Base-by-base conservation (phyloP, 23 tunicate species). In the Aplidium turbinatum region DNA sequence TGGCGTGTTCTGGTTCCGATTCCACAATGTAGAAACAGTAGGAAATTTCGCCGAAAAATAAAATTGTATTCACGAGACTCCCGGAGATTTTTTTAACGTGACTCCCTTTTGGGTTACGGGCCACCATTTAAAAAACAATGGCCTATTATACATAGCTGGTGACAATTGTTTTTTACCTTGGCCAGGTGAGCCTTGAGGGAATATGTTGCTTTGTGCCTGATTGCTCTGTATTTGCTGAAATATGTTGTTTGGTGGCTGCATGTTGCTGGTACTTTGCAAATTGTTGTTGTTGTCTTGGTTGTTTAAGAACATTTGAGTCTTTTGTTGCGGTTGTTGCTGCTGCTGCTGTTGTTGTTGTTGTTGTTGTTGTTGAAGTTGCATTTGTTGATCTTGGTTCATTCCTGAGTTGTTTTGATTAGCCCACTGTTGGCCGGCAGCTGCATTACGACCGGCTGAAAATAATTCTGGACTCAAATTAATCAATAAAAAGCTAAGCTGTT, bases 121-220 rank as follows among this genome's bases (percentile, higher is more conserved):
- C n/a, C n/a, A n/a, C n/a, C n/a, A n/a, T n/a, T n/a, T n/a, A n/a
- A n/a, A n/a, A n/a, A n/a, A n/a, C n/a, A n/a, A n/a, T n/a, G n/a
- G n/a, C n/a, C n/a, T n/a, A n/a, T n/a, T n/a, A n/a, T n/a, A n/a
- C n/a, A n/a, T n/a, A n/a, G n/a, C n/a, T n/a, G n/a, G n/a, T n/a
- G n/a, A 56, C 20, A 56, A 9, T 18, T 11, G 26, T 7, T 55
- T 55, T 22, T 66, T 28, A 66, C 72, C 26, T 39, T 38, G 52
- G 5, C 79, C 65, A n/a, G 79, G 65, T 30, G 79, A 73, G 18
- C 47, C 34, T 34, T 73, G 79, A 18, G 58, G 35, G 23, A 73
- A 7, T 30, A 56, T 32, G 21, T 62, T 28, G 69, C 31, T 24
- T 62, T 62, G 69, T 62, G 69, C 11, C 16, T 42, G 69, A 62